Evolutionary conservation across 2,113 vertebrate genomes (phyloP).

Genomic region (Parus major): DNA sequence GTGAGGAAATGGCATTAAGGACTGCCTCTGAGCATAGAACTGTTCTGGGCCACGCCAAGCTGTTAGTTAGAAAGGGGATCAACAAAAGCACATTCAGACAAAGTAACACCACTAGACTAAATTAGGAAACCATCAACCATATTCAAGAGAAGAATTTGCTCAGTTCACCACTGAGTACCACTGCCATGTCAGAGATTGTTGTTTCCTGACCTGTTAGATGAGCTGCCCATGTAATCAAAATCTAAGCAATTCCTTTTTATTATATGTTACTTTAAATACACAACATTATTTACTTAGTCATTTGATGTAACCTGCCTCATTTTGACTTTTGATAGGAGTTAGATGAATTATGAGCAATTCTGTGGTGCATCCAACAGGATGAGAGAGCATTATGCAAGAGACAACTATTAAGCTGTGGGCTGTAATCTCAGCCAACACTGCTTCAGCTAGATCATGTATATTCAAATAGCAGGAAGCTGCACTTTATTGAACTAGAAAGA

Average conservation of each 20-base stretch:
- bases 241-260: not conserved
- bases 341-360: not conserved
- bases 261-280: not conserved
- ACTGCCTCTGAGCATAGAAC: not conserved
- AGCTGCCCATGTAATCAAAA: not conserved
- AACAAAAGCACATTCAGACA: not conserved
- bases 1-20: not conserved
- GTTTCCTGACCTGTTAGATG: not conserved
- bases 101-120: not conserved
- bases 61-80: not conserved
- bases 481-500: not conserved
- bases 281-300: not conserved
- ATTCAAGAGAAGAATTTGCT: not conserved
- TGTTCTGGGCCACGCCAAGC: not conserved
- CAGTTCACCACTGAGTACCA: not conserved
- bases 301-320: not conserved
- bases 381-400: not conserved
- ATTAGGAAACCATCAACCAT: not conserved
- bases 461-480: not conserved
- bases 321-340: not conserved
- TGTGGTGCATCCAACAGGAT: not conserved
- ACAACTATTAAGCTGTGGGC: not conserved
- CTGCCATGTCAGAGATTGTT: not conserved
- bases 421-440: not conserved
- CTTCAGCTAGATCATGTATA: not conserved